Evolutionary conservation across 2,797 vertebrate species (phyloP), one percentile per base, ranked within the genome.

Genomic region (Sebastes hopkinsi): DNA sequence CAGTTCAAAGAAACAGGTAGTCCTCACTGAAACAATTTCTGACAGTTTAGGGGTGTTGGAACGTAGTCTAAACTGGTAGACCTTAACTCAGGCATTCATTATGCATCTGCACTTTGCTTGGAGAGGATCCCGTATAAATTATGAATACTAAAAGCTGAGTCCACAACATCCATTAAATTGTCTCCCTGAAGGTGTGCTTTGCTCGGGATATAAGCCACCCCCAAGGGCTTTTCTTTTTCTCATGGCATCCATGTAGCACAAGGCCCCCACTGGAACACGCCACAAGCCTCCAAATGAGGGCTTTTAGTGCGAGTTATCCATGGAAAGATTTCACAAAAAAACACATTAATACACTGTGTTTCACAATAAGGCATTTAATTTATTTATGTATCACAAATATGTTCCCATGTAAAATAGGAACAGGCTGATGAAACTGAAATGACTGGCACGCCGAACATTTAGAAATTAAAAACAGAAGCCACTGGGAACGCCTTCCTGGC

Each of bases 101-200:
- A 96, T 96, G 94, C 84, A 96, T 94, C 91, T 92, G 92, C 95
- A 94, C 95, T 96, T 95, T 94, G 88, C 94, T 81, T 10, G 91
- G 83, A 95, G 92, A 95, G 94, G 93, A 94, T 92, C 80, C 88
- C 75, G 68, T 92, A 95, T 96, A 90, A 96, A 96, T 96, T 94
- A 96, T 96, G 93, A 95, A 96, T 95, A 95, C 94, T 95, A 95
- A 96, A 96, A 96, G 95, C 95, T 91, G 93, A 95, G 93, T 93
- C 95, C 93, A 93, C 94, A 94, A 94, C 93, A 88, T 95, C 94
- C 94, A 95, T 95, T 96, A 95, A 93, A 95, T 91, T 84, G 85
- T 89, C 88, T 91, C 91, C 84, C 91, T 88, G 79, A 89, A 93
- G 94, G 89, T 92, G 87, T 91, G 92, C 88, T 88, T 83, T 67